Conservation (phyloP, 2,113 vertebrate species). For the Brachyistius frenatus region DNA sequence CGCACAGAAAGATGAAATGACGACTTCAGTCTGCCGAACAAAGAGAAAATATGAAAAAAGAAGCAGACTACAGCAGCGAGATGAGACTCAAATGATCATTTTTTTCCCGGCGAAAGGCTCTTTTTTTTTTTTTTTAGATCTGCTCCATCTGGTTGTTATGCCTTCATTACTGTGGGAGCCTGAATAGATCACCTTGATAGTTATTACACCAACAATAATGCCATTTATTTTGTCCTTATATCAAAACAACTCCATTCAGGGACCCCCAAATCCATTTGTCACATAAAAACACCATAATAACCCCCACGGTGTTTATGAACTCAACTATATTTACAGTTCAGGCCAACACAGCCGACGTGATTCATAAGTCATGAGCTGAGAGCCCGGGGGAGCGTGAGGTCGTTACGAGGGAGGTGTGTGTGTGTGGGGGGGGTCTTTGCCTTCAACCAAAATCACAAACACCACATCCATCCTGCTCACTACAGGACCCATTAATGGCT, state of each 20-base stretch:
- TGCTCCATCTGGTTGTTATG: slow-evolving; percentile 65
- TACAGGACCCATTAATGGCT: slow-evolving; percentile 63
- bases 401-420: slow-evolving; percentile 43
- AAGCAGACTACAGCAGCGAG: neutral
- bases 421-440: slow-evolving; percentile 30
- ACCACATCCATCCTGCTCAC: slow-evolving; percentile 51
- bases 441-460: slow-evolving; percentile 56
- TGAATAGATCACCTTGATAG: slow-evolving; percentile 48
- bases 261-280: slow-evolving; percentile 49
- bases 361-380: slow-evolving; percentile 66
- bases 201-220: slow-evolving; percentile 42
- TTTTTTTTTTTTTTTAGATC: slow-evolving; percentile 18
- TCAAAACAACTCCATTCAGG: slow-evolving; percentile 53
- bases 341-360: slow-evolving; percentile 53
- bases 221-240: slow-evolving; percentile 17
- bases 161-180: slow-evolving; percentile 51
- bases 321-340: slow-evolving; percentile 71
- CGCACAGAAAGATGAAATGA: slow-evolving; percentile 28
- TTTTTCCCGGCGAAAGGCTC: slow-evolving; percentile 5
- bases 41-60: slow-evolving; percentile 2
- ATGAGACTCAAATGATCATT: slow-evolving; percentile 13
- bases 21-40: slow-evolving; percentile 28
- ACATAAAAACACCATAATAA: slow-evolving; percentile 43
- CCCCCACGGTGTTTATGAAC: slow-evolving; percentile 41
- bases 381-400: slow-evolving; percentile 57